Conservation (phyloP, 2,113 vertebrate species). For the Pterophyllum scalare region DNA sequence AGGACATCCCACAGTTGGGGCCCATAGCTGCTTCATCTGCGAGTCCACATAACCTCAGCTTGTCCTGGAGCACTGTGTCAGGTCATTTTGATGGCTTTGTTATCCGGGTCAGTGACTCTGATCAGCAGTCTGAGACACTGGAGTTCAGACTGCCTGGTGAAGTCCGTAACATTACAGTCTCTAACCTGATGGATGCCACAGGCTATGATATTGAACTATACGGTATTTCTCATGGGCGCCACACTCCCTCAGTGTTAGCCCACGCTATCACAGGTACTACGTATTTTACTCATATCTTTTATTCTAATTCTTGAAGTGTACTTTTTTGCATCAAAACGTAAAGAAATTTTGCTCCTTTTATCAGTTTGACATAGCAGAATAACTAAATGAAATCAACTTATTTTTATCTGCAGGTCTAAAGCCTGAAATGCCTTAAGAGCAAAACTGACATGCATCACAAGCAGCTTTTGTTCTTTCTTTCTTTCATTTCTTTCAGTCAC, state of each 20-base stretch:
- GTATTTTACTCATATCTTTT: slow-evolving; percentile 61
- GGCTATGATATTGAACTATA: slow-evolving; percentile 79
- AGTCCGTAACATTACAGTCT: slow-evolving; percentile 64
- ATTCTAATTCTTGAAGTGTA: not conserved
- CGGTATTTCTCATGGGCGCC: slow-evolving; percentile 79
- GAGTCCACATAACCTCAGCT: slow-evolving; percentile 78
- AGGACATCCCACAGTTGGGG: slow-evolving; percentile 79
- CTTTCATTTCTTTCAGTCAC: not conserved
- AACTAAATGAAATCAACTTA: not conserved
- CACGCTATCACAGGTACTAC: slow-evolving; percentile 80
- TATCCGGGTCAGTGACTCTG: slow-evolving; percentile 77
- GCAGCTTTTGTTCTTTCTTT: rapidly evolving
- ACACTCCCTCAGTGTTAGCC: slow-evolving; percentile 74
- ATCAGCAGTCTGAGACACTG: slow-evolving; percentile 75
- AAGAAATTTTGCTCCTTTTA: not conserved
- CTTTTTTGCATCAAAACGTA: not conserved
- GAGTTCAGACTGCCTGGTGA: slow-evolving; percentile 73
- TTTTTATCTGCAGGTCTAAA: not conserved
- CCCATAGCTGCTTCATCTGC: slow-evolving; percentile 69
- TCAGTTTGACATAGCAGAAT: not conserved
- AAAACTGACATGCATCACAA: slow-evolving; percentile 34
- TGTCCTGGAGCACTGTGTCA: slow-evolving; percentile 79
- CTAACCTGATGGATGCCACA: slow-evolving; percentile 79
- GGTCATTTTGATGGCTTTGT: slow-evolving; percentile 82
- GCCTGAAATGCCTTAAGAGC: not conserved